Percentiles rank a stretch among this genome's conserved stretches.
phyloP scores from a whole-genome alignment of 1,140 invertebrate species.

The Brachionus koreanus region DNA sequence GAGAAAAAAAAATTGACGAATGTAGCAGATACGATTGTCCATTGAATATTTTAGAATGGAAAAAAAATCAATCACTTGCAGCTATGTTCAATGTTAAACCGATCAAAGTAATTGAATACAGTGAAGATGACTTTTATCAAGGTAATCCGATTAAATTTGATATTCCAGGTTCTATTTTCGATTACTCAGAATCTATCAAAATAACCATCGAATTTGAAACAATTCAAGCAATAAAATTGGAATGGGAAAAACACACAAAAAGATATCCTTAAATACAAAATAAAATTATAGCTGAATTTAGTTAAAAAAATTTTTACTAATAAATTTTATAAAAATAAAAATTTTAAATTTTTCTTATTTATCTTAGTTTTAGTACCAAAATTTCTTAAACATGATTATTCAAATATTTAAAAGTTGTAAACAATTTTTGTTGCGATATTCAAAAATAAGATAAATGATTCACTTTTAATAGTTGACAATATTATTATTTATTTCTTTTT shows the following conservation, averaged over 20 bases:
- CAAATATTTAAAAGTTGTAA: too few relatives aligned
- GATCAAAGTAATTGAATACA: neutral
- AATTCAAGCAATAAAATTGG: neutral
- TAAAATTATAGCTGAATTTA: too few relatives aligned
- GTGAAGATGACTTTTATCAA: neutral
- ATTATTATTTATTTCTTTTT: too few relatives aligned
- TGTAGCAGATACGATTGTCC: neutral
- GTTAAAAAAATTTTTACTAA: too few relatives aligned
- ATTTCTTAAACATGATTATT: too few relatives aligned
- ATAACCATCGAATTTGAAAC: neutral
- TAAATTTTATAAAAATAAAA: too few relatives aligned
- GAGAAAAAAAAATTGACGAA: neutral
- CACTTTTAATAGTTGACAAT: too few relatives aligned
- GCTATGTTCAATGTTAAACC: neutral
- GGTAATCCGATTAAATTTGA: neutral
- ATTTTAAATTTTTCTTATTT: too few relatives aligned
- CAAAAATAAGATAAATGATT: too few relatives aligned
- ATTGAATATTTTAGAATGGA: neutral
- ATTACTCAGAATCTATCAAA: neutral
- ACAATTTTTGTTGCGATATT: too few relatives aligned
- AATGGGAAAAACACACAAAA: neutral
- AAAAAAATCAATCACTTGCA: neutral
- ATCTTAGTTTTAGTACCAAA: too few relatives aligned
- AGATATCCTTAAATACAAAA: neutral
- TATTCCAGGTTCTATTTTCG: neutral